Percentiles rank a stretch among this genome's conserved stretches.
These are phyloP conservation scores for Trypoxylus dichotomus DNA, from an alignment of 1,140 invertebrate genomes.

Conservation along the genomic window DNA sequence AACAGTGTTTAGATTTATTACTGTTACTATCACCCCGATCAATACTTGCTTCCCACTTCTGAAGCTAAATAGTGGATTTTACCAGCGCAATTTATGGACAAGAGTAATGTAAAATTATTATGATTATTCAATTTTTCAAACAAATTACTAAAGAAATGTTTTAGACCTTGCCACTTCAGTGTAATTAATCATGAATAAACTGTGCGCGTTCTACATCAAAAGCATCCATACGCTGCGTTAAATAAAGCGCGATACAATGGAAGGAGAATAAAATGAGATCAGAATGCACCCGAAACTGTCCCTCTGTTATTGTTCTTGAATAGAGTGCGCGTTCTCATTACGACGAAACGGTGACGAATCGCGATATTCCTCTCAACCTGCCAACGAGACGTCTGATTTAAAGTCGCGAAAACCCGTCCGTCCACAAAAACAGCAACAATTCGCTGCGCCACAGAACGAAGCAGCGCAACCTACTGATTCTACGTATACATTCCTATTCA, in stretches of 20 bases:
- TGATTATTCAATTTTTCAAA: too few relatives aligned
- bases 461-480: slow-evolving; percentile 39
- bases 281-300: slow-evolving; percentile 20
- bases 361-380: slow-evolving; percentile 33
- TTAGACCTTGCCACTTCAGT: too few relatives aligned
- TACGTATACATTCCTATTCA: neutral
- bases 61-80: too few relatives aligned
- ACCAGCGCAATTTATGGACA: too few relatives aligned
- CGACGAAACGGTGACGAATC: slow-evolving; percentile 35
- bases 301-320: slow-evolving; percentile 29
- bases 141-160: too few relatives aligned
- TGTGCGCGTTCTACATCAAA: too few relatives aligned
- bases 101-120: too few relatives aligned
- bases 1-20: too few relatives aligned
- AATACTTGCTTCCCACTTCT: too few relatives aligned
- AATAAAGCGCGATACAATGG: neutral
- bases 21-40: too few relatives aligned
- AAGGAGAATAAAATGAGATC: neutral
- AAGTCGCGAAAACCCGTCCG: slow-evolving; percentile 40
- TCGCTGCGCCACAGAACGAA: slow-evolving; percentile 29
- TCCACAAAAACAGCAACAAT: slow-evolving; percentile 42
- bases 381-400: slow-evolving; percentile 40
- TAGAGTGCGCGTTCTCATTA: slow-evolving; percentile 40
- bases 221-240: too few relatives aligned
- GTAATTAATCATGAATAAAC: too few relatives aligned